Evolutionary conservation across 2,797 vertebrate species (phyloP), one percentile per base, ranked within the genome.

Genomic region (Morelia viridis): DNA sequence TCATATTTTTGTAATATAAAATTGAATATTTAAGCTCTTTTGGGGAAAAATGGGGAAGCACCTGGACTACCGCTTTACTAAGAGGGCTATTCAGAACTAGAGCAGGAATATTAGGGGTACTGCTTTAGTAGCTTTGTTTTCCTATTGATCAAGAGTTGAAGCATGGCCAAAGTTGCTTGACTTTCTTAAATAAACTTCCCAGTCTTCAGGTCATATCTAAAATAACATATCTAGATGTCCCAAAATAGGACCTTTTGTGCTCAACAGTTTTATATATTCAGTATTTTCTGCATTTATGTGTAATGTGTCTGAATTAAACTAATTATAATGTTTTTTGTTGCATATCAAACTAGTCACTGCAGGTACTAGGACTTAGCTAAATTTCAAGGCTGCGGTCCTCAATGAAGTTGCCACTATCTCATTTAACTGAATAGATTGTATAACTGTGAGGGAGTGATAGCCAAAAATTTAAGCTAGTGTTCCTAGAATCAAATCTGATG

Each of bases 1-100:
- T 80, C 94, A 94, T 94, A 97, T 93, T 95, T 97, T 97, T 95
- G 94, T 97, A 96, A 96, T 97, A 97, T 97, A 97, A 97, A 97
- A 96, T 96, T 61, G 96, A 97, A 96, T 97, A 97, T 97, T 95
- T 97, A 96, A 97, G 92, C 95, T 97, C 94, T 31, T 83, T 92
- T 95, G 92, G 95, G 95, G 93, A 89, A 56, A 0, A 94, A 94
- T 92, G 90, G 93, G 86, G 17, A 91, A 96, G 93, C 94, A 94
- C 62, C 93, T 95, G 85, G 92, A 96, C 94, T 96, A 96, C 95
- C 92, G 46, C 94, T 96, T 92, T 97, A 94, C 95, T 92, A 95
- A 90, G 93, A 96, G 94, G 96, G 94, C 96, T 96, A 97, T 97
- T 96, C 96, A 84, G 6, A 88, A 88, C 89, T 64, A 88, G 90